Evolutionary conservation across 1,140 invertebrate species (phyloP), one percentile per base, ranked within the genome.

Genomic region (Sitodiplosis mosellana): DNA sequence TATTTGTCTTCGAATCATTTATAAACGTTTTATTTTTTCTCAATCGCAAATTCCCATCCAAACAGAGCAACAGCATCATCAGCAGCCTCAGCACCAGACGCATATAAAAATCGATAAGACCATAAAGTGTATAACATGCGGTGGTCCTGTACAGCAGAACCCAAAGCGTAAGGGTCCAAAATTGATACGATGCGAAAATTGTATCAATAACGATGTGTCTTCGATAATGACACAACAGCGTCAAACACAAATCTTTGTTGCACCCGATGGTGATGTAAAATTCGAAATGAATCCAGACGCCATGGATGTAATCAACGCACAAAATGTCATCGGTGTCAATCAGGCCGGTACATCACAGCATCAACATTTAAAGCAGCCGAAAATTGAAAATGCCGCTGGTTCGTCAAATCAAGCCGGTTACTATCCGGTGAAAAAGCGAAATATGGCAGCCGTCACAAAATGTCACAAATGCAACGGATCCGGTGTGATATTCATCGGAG

Each of bases 401-500:
- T 6, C 14, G 5, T 38, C 36, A 38, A 46, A 22, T 42, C 11
- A 41, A n/a, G 72, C 74, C 48, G 77, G 77, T 20, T 76, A 83
- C 63, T 81, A 85, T 73, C 82, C 82, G 49, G 82, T 86, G 20
- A 87, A 86, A 68, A 78, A 82, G 61, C 74, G 81, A 62, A 83
- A 81, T 51, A 70, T 85, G 38, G 81, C 82, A 12, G 81, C 81
- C 51, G 81, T 86, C 38, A 84, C 83, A 14, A 87, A 87, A 59
- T 87, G 84, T 62, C 80, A 84, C 51, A 87, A 87, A 57, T 87
- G 84, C 62, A 87, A 87, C 63, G 84, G 83, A 37, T 84, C 83
- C 14, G 84, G 84, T 20, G 83, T 87, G 42, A 83, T 87, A 54
- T 83, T 85, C 59, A 78, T 86, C 52, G 82, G 82, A 53, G 73